Percentiles rank a stretch among this genome's conserved stretches.
Evolutionary conservation across 2,113 vertebrate genomes (phyloP).

Genomic region (Anser cygnoides): DNA sequence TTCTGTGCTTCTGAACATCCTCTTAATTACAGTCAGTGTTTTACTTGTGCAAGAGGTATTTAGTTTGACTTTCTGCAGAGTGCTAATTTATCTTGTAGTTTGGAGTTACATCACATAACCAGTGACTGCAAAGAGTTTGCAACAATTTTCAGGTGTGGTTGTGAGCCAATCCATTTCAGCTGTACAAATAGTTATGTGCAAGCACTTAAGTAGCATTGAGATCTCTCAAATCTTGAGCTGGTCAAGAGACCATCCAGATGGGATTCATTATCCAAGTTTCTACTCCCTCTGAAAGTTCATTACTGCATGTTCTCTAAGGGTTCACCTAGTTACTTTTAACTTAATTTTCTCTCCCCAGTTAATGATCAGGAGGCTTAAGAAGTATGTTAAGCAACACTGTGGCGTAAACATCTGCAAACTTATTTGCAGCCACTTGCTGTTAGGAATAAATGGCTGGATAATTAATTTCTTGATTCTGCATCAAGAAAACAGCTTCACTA

Average conservation of each 20-base stretch:
- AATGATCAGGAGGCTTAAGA: neutral
- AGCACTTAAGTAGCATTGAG: neutral
- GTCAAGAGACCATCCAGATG: neutral
- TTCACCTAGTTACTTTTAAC: neutral
- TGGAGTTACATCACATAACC: neutral
- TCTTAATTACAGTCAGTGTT: neutral
- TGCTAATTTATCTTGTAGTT: neutral
- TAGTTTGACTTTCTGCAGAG: neutral
- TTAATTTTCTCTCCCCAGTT: neutral
- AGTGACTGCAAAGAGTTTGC: neutral
- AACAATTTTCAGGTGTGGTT: neutral
- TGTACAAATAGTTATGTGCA: neutral
- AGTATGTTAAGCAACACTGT: neutral
- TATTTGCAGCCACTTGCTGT: rapidly evolving
- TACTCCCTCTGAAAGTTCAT: neutral
- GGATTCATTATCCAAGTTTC: neutral
- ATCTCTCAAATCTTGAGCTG: neutral
- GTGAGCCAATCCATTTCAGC: neutral
- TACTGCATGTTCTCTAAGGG: neutral
- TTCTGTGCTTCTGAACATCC: neutral
- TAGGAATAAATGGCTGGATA: neutral
- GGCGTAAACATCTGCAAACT: neutral
- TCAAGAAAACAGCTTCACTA: neutral
- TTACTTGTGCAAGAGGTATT: neutral
- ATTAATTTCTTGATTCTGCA: neutral